Evolutionary conservation across 2,888 invertebrate genomes (phyloP).

Genomic region (Acanthosepion esculentum): DNA sequence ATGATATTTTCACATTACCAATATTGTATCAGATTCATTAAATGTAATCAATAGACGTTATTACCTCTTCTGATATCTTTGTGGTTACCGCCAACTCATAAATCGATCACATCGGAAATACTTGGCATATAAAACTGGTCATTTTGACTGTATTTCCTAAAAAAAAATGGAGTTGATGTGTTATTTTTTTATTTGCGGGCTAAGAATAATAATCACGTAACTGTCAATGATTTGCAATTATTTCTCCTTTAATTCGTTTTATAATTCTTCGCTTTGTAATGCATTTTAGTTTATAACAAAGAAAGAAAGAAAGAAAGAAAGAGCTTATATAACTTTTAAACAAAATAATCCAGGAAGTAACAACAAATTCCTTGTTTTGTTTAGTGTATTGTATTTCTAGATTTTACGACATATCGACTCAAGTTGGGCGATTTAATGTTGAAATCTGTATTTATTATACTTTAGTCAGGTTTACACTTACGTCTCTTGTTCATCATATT

Average conservation of each 20-base stretch:
- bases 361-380: too few relatives aligned
- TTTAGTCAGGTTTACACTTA: too few relatives aligned
- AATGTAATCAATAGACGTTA: not conserved
- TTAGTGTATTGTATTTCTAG: too few relatives aligned
- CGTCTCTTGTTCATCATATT: too few relatives aligned
- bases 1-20: not conserved
- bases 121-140: not conserved
- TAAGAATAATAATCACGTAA: not conserved
- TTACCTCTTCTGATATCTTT: not conserved
- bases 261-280: not conserved
- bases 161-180: not conserved
- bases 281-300: not conserved
- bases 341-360: too few relatives aligned
- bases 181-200: not conserved
- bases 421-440: too few relatives aligned
- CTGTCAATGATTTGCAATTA: not conserved
- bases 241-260: not conserved
- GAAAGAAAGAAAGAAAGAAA: not conserved
- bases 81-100: not conserved
- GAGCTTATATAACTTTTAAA: too few relatives aligned
- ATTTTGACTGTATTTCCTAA: not conserved
- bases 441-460: too few relatives aligned
- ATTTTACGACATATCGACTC: too few relatives aligned
- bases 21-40: constrained; percentile 12
- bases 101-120: not conserved